Percentiles rank a stretch among this genome's conserved stretches.
Conservation (phyloP, 2,888 invertebrate species). For the Mantis religiosa region DNA sequence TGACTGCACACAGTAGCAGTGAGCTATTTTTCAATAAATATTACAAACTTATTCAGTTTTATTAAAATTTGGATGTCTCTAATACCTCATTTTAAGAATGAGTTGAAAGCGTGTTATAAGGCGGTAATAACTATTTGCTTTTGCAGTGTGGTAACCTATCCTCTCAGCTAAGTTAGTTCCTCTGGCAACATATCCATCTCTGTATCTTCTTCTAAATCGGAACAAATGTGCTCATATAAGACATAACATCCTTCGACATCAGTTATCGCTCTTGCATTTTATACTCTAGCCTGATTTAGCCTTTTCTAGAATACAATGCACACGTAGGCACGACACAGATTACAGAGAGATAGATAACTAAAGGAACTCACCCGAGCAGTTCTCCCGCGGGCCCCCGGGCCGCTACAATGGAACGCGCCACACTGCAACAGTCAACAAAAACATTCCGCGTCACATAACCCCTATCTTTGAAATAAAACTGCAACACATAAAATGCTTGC, state of each 20-base stretch:
- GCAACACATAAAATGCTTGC: neutral
- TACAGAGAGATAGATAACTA: neutral
- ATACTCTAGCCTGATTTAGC: neutral
- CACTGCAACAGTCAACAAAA: slow-evolving; percentile 25
- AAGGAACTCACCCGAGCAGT: slow-evolving; percentile 22
- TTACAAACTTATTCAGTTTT: no score
- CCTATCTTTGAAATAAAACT: neutral
- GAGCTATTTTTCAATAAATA: no score
- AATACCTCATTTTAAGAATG: no score
- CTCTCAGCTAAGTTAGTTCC: no score
- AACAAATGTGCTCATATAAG: neutral
- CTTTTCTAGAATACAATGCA: neutral
- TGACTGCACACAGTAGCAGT: no score
- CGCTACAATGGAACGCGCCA: slow-evolving; percentile 28
- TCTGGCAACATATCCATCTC: neutral
- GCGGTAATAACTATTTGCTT: no score
- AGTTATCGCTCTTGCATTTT: neutral
- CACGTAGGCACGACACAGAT: neutral
- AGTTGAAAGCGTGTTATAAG: no score
- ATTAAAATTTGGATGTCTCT: no score
- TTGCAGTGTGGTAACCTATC: no score
- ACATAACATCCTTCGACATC: neutral
- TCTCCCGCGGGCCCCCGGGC: slow-evolving; percentile 16
- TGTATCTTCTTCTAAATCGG: neutral
- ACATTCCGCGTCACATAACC: neutral